Percentiles rank a stretch among this genome's conserved stretches.
Evolutionary conservation across 1,140 invertebrate species (phyloP).

Genomic region (Drosophila auraria): DNA sequence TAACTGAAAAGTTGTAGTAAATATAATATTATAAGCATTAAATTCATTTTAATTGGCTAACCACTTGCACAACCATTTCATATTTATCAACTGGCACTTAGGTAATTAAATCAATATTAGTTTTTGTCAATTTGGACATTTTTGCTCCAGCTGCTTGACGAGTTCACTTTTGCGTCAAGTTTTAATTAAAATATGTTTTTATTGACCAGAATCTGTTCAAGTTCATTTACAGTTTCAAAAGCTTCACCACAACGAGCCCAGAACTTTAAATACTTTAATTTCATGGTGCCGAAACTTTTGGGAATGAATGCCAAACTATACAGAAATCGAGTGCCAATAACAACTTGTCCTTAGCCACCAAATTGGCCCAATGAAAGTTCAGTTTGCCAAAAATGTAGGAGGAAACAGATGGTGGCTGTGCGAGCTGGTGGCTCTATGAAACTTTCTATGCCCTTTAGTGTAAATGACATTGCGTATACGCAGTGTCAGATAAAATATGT

Average conservation of each 20-base stretch:
- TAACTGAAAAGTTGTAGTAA: neutral
- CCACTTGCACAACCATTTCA: neutral
- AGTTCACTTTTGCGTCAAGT: slow-evolving; percentile 12
- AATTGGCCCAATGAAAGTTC: slow-evolving; percentile 49
- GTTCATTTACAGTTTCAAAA: neutral
- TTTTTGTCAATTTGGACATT: slow-evolving; percentile 1
- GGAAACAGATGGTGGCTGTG: neutral
- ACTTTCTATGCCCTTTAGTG: slow-evolving; percentile 22
- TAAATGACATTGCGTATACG: neutral
- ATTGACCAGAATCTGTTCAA: slow-evolving; percentile 2
- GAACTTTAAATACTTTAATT: slow-evolving; percentile 50
- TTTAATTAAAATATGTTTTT: slow-evolving; percentile 48
- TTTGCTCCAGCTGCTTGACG: neutral
- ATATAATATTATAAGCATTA: neutral
- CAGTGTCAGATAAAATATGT: neutral
- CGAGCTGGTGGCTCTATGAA: neutral
- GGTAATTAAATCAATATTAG: neutral
- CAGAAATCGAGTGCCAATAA: slow-evolving; percentile 48
- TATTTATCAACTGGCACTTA: neutral
- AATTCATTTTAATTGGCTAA: neutral
- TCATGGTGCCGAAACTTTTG: slow-evolving; percentile 19
- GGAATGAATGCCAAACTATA: slow-evolving; percentile 26
- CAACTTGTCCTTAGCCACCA: slow-evolving; percentile 51
- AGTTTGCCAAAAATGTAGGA: slow-evolving; percentile 33
- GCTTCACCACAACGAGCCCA: slow-evolving; percentile 10